A percentile compares a stretch with the other conserved stretches of the same genome.
Evolutionary conservation across 2,113 vertebrate genomes (phyloP).

Genomic region (Vulpes ferrilata): DNA sequence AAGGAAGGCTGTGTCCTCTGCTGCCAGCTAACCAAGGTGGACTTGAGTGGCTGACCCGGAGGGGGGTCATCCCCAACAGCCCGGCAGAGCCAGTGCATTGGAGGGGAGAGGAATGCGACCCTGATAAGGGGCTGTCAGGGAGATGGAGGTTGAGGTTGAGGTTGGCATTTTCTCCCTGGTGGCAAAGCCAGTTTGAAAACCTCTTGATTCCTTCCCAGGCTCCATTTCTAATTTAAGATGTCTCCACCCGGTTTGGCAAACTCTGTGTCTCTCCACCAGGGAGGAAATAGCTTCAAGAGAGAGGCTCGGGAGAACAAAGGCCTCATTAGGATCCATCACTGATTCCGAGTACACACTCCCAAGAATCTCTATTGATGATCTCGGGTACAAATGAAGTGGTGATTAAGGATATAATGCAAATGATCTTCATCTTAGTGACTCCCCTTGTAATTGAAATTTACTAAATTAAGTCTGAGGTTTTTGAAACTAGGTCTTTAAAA

Average conservation of each 20-base stretch:
- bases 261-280: neutral
- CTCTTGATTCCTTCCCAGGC: slow-evolving; percentile 58
- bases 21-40: neutral
- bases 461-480: slow-evolving; percentile 83
- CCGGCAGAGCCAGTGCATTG: no score
- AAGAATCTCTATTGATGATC: slow-evolving; percentile 73
- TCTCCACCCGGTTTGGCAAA: slow-evolving; percentile 56
- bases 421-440: slow-evolving; percentile 69
- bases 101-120: neutral
- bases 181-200: slow-evolving; percentile 7
- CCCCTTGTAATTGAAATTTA: slow-evolving; percentile 76
- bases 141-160: neutral
- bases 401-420: slow-evolving; percentile 77
- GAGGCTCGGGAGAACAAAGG: slow-evolving; percentile 56
- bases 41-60: neutral
- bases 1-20: neutral
- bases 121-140: neutral
- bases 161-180: neutral
- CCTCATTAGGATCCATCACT: slow-evolving; percentile 75
- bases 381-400: slow-evolving; percentile 69
- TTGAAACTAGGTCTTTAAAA: slow-evolving; percentile 77
- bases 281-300: slow-evolving; percentile 52
- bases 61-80: no score
- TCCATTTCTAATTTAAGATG: slow-evolving; percentile 66
- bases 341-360: slow-evolving; percentile 32